These are phyloP conservation scores for Hipposideros armiger DNA, from an alignment of 2,113 vertebrate species.

Conservation along the genomic window DNA sequence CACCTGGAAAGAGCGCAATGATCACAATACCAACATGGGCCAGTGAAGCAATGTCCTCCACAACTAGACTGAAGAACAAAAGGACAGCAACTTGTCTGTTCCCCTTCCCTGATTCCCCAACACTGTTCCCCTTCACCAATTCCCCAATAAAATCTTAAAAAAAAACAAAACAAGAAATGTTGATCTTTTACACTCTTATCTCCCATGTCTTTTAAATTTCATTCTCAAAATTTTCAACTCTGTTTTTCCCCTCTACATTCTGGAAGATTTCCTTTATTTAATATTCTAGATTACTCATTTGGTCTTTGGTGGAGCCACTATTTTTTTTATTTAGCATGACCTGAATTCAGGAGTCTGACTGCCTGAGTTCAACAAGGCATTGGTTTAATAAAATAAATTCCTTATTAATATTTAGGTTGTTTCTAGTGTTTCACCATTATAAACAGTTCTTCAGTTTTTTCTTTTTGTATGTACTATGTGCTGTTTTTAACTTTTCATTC, in stretches of 20 bases:
- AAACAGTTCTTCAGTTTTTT: not conserved
- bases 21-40: too few species aligned
- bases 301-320: not conserved
- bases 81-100: too few species aligned
- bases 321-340: not conserved
- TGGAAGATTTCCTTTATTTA: not conserved
- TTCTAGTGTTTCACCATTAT: not conserved
- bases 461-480: not conserved
- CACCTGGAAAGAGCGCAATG: too few species aligned
- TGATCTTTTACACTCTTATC: not conserved
- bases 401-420: not conserved
- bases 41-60: too few species aligned
- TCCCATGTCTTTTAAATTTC: not conserved
- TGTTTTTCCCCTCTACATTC: not conserved
- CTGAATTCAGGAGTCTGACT: not conserved
- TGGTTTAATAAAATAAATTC: slow-evolving; percentile 1
- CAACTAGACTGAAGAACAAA: too few species aligned
- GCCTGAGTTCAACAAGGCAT: not conserved
- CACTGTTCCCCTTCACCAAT: too few species aligned
- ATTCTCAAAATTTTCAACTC: not conserved
- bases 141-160: too few species aligned
- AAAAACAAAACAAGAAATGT: not conserved
- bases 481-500: not conserved
- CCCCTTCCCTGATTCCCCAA: too few species aligned
- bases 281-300: not conserved